These are phyloP conservation scores for Helogale parvula DNA, from an alignment of 2,113 vertebrate species.

Conservation along the genomic window DNA sequence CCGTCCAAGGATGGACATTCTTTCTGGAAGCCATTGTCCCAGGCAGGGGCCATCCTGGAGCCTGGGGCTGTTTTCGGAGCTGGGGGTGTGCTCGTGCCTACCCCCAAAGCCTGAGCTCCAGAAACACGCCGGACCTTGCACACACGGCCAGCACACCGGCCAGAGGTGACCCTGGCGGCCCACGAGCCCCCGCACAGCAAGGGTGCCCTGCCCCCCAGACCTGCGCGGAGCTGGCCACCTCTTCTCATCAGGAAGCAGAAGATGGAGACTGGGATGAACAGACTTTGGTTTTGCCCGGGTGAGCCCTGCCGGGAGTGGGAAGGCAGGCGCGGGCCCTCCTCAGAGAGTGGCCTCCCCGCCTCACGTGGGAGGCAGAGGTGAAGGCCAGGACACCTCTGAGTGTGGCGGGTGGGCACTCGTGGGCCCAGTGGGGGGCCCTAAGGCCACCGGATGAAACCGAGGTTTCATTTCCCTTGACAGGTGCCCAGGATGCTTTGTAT, in stretches of 20 bases:
- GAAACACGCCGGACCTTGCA: accelerated
- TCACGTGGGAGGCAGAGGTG: accelerated
- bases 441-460: too few relatives aligned
- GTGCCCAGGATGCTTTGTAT: background rate
- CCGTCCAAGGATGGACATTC: background rate
- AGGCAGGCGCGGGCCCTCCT: background rate
- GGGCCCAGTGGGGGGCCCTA: accelerated
- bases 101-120: background rate
- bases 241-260: background rate
- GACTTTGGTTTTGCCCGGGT: background rate
- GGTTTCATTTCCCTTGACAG: background rate
- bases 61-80: background rate
- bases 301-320: background rate
- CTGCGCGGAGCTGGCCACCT: accelerated
- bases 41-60: background rate
- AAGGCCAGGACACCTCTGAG: background rate
- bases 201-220: background rate
- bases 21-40: background rate
- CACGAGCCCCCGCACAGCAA: accelerated
- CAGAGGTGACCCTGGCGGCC: background rate
- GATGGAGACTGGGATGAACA: background rate
- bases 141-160: accelerated
- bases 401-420: background rate
- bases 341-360: background rate
- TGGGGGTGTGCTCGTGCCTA: accelerated